Base-by-base conservation (phyloP, 37 sponge, comb jelly and placozoan genomes). In the Corticium candelabrum region DNA sequence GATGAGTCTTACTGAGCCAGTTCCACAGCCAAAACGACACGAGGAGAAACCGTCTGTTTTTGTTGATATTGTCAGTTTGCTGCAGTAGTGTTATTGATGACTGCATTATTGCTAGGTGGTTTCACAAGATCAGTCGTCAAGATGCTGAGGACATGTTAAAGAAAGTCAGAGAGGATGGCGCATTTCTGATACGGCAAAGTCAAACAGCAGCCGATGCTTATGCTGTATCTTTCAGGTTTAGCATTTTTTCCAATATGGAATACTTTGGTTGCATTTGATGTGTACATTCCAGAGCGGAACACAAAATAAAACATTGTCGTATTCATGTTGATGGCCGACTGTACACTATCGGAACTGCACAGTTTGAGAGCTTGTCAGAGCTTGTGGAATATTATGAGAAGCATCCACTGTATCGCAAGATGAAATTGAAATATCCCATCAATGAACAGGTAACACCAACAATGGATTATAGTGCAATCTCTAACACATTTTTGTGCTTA, bases 371-470 rank as follows among this genome's bases (percentile, higher is more conserved):
- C 33, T 81, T 98, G 21, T 85, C 88, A 0, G 96, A 98, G 69
- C 84, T 98, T 69, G 88, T 98, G 50, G 75, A 76, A 56, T 98
- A 98, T 35, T 98, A 98, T 78, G 87, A 92, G 82, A 79, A 84
- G 35, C 87, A 90, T 75, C 99, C 99, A 2, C 90, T 98, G 70
- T 98, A 98, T 41, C 91, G 91, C 34, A 85, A 84, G 80, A 98
- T 95, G 96, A 94, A 90, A 76, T 82, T 95, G 2, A 89, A 87
- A 41, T 92, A 95, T 71, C 87, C 96, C 68, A 92, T 95, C 86
- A 95, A 93, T 33, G 93, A 95, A 0, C 87, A 89, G 30, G 84
- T 95, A 76, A 15, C 27, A 4, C 35, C 33, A 70, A 34, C 29
- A 29, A 15, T 35, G 31, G 31, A 70, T 5, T 70, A 70, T 29